Conservation (phyloP, 1,140 invertebrate species). For the Brachionus manjavacas region DNA sequence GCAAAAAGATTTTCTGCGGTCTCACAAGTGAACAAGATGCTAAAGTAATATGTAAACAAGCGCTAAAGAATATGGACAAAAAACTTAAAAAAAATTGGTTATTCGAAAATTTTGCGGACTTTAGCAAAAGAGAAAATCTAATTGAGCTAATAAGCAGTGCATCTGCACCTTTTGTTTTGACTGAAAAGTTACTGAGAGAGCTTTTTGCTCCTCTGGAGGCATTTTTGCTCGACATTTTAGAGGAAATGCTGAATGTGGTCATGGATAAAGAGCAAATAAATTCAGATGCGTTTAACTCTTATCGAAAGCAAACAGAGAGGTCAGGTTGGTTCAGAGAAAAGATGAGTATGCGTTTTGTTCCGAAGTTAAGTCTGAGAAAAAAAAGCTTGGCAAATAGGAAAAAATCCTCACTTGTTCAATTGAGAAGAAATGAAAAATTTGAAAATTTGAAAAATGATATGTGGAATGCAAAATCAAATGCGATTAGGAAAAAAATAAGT, state of each 20-base stretch:
- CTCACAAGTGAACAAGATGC: background rate
- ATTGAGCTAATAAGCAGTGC: background rate
- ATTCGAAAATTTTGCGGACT: background rate
- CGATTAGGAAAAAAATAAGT: background rate
- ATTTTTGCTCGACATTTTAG: background rate
- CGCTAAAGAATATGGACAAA: background rate
- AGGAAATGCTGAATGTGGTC: background rate
- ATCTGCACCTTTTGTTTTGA: background rate
- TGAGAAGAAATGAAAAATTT: background rate
- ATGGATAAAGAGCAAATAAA: background rate
- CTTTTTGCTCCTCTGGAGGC: background rate
- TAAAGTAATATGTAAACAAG: background rate
- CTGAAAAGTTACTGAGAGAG: background rate
- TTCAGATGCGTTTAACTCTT: background rate
- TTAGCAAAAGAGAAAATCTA: background rate
- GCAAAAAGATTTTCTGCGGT: background rate
- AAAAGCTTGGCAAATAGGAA: background rate
- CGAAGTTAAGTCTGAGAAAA: background rate
- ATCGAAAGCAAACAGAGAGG: background rate
- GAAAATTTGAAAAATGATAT: background rate
- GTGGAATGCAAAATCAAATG: background rate
- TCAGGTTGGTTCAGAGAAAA: background rate
- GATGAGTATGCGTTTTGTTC: background rate
- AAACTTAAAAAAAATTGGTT: background rate
- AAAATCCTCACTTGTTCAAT: background rate